phyloP scores from a whole-genome alignment of 30 jellyfish, hydroid and myxozoan species.

The Hydractinia symbiolongicarpus region DNA sequence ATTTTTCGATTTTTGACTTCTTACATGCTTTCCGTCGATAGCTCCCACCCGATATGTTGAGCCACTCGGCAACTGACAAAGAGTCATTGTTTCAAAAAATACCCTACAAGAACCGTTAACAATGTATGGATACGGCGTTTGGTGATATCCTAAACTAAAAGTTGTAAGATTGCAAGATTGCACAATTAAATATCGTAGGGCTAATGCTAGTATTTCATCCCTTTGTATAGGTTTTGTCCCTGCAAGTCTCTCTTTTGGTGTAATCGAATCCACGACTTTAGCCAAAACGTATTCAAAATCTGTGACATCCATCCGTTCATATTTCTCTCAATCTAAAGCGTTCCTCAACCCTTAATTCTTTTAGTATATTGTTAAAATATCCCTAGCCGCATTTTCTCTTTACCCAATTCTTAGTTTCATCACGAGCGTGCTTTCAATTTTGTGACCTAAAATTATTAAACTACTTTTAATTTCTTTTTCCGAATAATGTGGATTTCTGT shows the following conservation, averaged over 20 bases:
- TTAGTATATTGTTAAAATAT: not conserved
- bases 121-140: not conserved
- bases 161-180: no score
- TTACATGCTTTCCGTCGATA: not conserved
- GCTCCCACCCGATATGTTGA: not conserved
- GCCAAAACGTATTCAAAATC: slow-evolving; percentile 2
- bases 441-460: no score
- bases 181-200: not conserved
- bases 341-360: not conserved
- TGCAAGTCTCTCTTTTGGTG: not conserved
- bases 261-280: not conserved
- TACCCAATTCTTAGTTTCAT: not conserved
- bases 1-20: not conserved
- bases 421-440: not conserved
- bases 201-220: not conserved
- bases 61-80: not conserved
- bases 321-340: not conserved
- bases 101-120: not conserved
- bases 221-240: not conserved
- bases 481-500: no score
- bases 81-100: not conserved
- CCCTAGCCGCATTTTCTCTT: not conserved
- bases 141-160: no score
- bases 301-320: not conserved
- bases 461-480: no score